phyloP scores from a whole-genome alignment of 2,888 invertebrate species.

The Pollenia griseotomentosa region DNA sequence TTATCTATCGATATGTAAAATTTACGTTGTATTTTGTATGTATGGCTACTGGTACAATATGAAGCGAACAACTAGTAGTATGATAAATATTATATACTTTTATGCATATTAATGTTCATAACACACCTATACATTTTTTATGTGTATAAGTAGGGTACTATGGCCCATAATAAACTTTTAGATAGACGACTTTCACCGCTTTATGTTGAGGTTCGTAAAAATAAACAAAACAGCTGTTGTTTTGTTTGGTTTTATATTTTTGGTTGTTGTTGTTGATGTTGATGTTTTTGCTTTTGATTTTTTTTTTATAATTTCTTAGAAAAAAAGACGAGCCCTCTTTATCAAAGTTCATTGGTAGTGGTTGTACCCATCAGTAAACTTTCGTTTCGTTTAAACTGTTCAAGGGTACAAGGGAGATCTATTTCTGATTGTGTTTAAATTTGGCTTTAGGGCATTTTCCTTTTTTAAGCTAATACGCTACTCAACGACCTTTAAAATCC shows the following conservation, averaged over 20 bases:
- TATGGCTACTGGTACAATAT: not conserved
- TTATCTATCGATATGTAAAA: slow-evolving; percentile 15
- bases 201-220: slow-evolving; percentile 19
- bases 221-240: slow-evolving; percentile 57
- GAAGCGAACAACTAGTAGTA: not conserved
- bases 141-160: slow-evolving; percentile 56
- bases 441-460: not conserved
- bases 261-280: not conserved
- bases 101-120: not conserved
- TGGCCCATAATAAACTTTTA: slow-evolving; percentile 39
- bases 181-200: slow-evolving; percentile 47
- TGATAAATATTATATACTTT: slow-evolving; percentile 3
- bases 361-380: slow-evolving; percentile 7
- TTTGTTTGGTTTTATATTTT: slow-evolving; percentile 11
- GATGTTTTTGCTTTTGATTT: slow-evolving; percentile 11
- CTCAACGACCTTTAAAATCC: slow-evolving; percentile 41
- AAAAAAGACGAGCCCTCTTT: slow-evolving; percentile 55
- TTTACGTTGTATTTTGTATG: not conserved
- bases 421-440: not conserved
- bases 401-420: not conserved
- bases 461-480: not conserved
- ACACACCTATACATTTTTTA: not conserved
- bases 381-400: not conserved
- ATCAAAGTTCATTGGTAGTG: slow-evolving; percentile 40
- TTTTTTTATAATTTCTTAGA: not conserved